Base-by-base conservation (phyloP, 1,140 invertebrate species). In the Drosophila sucinea region DNA sequence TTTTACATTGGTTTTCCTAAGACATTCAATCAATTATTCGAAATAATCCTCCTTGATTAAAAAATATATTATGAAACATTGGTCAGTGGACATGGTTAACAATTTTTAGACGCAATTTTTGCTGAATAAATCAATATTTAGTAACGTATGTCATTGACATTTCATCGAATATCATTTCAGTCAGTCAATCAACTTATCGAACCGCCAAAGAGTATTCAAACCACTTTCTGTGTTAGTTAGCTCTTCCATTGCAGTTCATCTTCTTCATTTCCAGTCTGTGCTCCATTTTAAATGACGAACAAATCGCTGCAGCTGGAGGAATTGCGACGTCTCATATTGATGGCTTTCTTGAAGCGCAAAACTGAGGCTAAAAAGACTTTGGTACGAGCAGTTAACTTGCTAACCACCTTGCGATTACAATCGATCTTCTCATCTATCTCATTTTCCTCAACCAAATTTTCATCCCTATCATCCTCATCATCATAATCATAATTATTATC, bases 221-320 rank as follows among this genome's bases (percentile, higher is more conserved):
- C 17, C 17, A 17, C 17, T 17, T 17, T 38, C 33, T 10, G 35
- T 38, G 10, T 38, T 38, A 3, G 10, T 11, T 11, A 10, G 5
- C 35, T 38, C 10, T 38, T 11, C 35, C 10, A 1, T 11, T 3
- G 3, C 10, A 17, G 17, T 17, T 17, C 17, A 17, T 17, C 17
- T 17, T 17, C 17, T 17, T 17, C 17, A 17, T 17, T 17, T 17
- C 17, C 17, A 17, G 17, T 17, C 17, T 17, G 17, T 44, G 1
- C 56, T 4, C 1, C 29, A 33, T 3, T 23, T 89, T 87, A 92
- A 72, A 92, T 92, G 64, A 91, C 90, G 60, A 92, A 92, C 29
- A 92, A 63, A 75, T 92, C 87, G 56, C 84, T 92, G 77, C 91
- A 92, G 66, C 85, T 91, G 33, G 78, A 89, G 1, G 91, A 92